phyloP scores from a whole-genome alignment of 1,140 invertebrate species.

The Caenorhabditis remanei region DNA sequence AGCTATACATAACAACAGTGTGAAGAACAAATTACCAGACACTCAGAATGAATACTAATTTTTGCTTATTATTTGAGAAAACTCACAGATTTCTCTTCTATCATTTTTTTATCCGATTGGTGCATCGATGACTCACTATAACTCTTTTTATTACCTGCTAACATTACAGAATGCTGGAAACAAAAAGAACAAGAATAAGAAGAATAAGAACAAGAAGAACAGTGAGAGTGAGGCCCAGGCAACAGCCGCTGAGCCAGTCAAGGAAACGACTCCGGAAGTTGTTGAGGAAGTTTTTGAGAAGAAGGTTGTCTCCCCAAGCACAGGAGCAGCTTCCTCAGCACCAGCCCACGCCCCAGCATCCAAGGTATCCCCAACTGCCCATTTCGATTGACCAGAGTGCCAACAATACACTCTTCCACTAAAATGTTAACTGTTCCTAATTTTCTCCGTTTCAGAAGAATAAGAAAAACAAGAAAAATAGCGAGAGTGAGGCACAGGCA shows the following conservation, averaged over 20 bases:
- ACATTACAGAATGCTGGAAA: conserved; percentile 30
- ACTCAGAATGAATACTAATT: conserved; percentile 41
- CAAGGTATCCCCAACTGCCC: background rate
- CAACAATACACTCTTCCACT: background rate
- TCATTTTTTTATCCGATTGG: background rate
- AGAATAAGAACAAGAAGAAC: conserved; percentile 55
- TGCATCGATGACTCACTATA: background rate
- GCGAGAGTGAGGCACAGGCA: conserved; percentile 45
- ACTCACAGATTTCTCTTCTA: background rate
- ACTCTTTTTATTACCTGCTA: background rate
- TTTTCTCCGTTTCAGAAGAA: conserved; percentile 28
- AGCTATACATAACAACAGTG: background rate
- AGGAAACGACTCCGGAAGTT: conserved; percentile 22
- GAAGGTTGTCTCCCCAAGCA: background rate
- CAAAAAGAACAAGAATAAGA: conserved; percentile 48
- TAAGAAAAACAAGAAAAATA: conserved; percentile 56
- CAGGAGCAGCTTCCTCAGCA: background rate
- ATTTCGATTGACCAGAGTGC: background rate
- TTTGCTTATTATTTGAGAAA: background rate
- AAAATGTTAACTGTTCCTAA: background rate
- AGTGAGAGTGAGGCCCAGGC: conserved; percentile 41
- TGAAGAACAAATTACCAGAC: background rate
- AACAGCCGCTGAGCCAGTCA: background rate
- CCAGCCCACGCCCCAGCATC: conserved; percentile 23
- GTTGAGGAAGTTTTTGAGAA: conserved; percentile 44